A percentile compares a stretch with the other conserved stretches of the same genome.
phyloP scores from a whole-genome alignment of 2,797 vertebrate species.

The Sebastes paucispinis region DNA sequence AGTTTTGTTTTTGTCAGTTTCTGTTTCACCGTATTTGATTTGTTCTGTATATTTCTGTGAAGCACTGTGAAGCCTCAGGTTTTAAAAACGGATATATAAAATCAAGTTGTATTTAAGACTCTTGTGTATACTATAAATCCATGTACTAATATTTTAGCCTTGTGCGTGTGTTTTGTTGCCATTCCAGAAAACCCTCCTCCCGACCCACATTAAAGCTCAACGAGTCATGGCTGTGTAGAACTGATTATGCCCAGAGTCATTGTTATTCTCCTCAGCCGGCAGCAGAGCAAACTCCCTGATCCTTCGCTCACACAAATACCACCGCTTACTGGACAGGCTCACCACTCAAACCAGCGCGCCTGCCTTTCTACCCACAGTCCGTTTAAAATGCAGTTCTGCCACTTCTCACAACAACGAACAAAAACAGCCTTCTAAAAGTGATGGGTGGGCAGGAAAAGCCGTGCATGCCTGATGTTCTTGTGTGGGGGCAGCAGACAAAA shows the following conservation, averaged over 20 bases:
- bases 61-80: neutral
- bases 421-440: constrained; percentile 41
- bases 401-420: constrained; percentile 44
- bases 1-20: neutral
- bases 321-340: constrained; percentile 37
- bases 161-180: constrained; percentile 20
- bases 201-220: constrained; percentile 31
- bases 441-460: constrained; percentile 49
- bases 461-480: constrained; percentile 35
- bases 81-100: neutral
- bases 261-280: constrained; percentile 67
- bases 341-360: constrained; percentile 12
- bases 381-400: constrained; percentile 49
- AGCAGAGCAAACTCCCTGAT: constrained; percentile 43
- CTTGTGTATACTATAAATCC: neutral
- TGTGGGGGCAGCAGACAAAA: constrained; percentile 13
- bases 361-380: constrained; percentile 44
- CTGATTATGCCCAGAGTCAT: constrained; percentile 64
- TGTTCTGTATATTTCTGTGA: neutral
- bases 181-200: constrained; percentile 9
- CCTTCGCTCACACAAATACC: constrained; percentile 59
- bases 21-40: neutral
- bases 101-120: neutral
- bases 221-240: constrained; percentile 33
- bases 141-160: neutral